Conservation (phyloP, 2,888 invertebrate genomes). For the Thyatira batis region DNA sequence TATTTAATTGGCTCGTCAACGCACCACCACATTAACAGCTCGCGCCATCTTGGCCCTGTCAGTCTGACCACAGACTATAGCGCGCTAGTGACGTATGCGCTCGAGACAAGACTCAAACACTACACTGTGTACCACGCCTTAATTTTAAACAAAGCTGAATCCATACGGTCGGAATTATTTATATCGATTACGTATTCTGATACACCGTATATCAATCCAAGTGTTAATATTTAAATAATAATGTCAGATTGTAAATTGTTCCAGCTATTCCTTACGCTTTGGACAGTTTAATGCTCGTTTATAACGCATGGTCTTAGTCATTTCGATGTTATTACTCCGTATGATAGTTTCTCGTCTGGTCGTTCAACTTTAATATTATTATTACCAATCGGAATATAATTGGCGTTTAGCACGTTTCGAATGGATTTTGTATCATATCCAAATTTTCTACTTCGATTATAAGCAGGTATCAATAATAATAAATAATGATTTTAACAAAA, state of each 20-base stretch:
- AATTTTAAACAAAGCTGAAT: conserved; percentile 44
- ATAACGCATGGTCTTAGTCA: conserved; percentile 36
- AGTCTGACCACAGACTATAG: too few species aligned
- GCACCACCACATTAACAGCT: too few species aligned
- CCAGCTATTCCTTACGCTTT: conserved; percentile 30
- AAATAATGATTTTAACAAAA: too few species aligned
- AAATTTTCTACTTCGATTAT: not conserved
- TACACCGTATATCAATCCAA: conserved; percentile 49
- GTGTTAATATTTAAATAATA: conserved; percentile 67
- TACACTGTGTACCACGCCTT: conserved; percentile 48
- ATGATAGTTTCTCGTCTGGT: conserved; percentile 25
- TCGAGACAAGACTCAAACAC: too few species aligned
- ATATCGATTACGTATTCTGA: conserved; percentile 55
- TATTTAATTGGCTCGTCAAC: too few species aligned
- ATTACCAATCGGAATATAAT: conserved; percentile 30
- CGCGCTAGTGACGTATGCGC: too few species aligned
- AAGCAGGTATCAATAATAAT: too few species aligned
- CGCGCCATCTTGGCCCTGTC: too few species aligned
- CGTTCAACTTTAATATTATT: conserved; percentile 40
- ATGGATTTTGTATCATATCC: not conserved
- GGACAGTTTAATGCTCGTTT: conserved; percentile 44
- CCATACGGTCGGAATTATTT: conserved; percentile 59
- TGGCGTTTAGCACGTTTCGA: not conserved
- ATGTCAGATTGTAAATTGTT: conserved; percentile 57
- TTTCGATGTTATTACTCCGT: conserved; percentile 31